These are phyloP conservation scores for Drosophila quadrilineata DNA, from an alignment of 1,140 invertebrate species.

Conservation along the genomic window DNA sequence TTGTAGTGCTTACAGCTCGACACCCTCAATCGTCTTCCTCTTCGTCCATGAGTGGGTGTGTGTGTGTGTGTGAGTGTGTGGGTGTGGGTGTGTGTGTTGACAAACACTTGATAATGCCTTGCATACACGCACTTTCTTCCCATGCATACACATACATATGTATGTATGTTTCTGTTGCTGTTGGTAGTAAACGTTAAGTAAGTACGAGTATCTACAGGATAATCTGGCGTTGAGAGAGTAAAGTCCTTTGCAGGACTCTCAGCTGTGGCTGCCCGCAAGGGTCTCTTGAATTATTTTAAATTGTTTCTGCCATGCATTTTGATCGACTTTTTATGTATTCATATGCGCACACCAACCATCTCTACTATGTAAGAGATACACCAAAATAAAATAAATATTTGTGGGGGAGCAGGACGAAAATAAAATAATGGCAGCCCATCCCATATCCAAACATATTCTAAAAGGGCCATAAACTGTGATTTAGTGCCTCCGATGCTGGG, in stretches of 20 bases:
- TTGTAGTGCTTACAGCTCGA: slow-evolving; percentile 52
- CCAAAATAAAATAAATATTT: slow-evolving; percentile 44
- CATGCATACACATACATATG: slow-evolving; percentile 71
- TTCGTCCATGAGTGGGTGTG: slow-evolving; percentile 4
- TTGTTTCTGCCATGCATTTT: slow-evolving; percentile 50
- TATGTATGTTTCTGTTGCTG: too few species aligned
- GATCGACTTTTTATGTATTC: slow-evolving; percentile 53
- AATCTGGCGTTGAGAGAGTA: slow-evolving; percentile 35
- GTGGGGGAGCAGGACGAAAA: too few species aligned
- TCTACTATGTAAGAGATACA: slow-evolving; percentile 11
- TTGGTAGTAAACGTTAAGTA: slow-evolving; percentile 40
- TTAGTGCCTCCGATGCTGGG: slow-evolving; percentile 27
- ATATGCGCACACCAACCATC: slow-evolving; percentile 45
- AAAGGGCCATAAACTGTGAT: slow-evolving; percentile 52
- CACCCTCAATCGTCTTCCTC: slow-evolving; percentile 21
- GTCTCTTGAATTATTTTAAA: slow-evolving; percentile 75
- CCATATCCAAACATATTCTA: slow-evolving; percentile 21
- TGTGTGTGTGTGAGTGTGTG: slow-evolving; percentile 4
- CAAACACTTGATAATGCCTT: slow-evolving; percentile 77
- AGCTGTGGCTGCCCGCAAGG: slow-evolving; percentile 51
- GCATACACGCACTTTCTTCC: slow-evolving; percentile 72
- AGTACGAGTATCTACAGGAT: slow-evolving; percentile 50
- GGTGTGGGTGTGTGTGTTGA: slow-evolving; percentile 46
- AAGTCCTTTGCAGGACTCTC: slow-evolving; percentile 16
- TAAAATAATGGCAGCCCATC: slow-evolving; percentile 30